phyloP scores from a whole-genome alignment of 2,113 vertebrate genomes.

The Campylorhamphus procurvoides region DNA sequence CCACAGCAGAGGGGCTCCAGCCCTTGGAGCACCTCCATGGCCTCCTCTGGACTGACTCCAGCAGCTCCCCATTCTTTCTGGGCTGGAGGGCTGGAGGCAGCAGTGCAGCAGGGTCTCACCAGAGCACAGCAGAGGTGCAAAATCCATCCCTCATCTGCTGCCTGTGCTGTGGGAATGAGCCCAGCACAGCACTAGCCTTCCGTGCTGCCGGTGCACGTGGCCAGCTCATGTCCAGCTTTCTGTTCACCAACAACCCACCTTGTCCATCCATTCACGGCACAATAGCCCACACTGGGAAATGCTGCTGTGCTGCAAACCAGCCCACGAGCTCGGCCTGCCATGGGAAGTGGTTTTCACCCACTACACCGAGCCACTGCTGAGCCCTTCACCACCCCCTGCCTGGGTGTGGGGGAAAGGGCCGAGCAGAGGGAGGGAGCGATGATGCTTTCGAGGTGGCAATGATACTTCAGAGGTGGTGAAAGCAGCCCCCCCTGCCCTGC shows the following conservation, averaged over 20 bases:
- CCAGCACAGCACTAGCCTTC: not conserved
- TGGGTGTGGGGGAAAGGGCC: fast-evolving
- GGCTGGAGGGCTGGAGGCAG: not conserved
- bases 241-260: not conserved
- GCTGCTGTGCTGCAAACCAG: not conserved
- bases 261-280: fast-evolving
- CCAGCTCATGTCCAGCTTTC: not conserved
- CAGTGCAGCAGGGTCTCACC: not conserved
- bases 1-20: not conserved
- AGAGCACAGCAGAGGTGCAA: not conserved
- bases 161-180: not conserved
- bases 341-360: not conserved
- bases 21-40: not conserved
- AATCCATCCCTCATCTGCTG: not conserved
- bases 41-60: not conserved
- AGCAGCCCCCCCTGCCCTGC: not conserved
- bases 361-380: fast-evolving
- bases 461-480: not conserved
- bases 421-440: not conserved
- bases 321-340: not conserved
- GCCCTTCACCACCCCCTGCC: not conserved
- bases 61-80: not conserved
- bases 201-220: fast-evolving
- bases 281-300: not conserved
- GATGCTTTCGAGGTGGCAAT: not conserved